phyloP scores from a whole-genome alignment of 2,113 vertebrate genomes.

The Pycnonotus jocosus region DNA sequence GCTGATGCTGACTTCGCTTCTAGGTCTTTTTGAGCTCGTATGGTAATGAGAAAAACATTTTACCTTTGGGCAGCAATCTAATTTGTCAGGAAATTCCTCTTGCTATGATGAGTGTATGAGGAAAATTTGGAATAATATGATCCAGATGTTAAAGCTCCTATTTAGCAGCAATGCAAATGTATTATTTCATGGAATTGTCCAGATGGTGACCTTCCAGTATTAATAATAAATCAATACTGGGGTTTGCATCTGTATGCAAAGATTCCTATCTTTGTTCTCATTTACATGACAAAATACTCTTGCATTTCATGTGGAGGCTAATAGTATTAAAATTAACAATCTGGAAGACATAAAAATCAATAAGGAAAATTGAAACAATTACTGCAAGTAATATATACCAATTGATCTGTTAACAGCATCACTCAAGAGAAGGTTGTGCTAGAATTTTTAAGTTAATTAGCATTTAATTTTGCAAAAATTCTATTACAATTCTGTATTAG shows the following conservation, averaged over 20 bases:
- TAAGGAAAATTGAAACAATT: not conserved
- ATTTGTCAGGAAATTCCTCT: slow-evolving; percentile 72
- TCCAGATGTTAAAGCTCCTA: slow-evolving; percentile 63
- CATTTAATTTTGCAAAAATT: not conserved
- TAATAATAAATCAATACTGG: slow-evolving; percentile 43
- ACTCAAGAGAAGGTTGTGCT: not conserved
- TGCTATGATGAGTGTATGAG: slow-evolving; percentile 58
- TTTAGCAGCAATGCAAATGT: slow-evolving; percentile 47
- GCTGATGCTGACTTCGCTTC: slow-evolving; percentile 41
- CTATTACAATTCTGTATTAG: not conserved
- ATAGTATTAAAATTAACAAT: slow-evolving; percentile 42
- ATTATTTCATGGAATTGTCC: slow-evolving; percentile 48
- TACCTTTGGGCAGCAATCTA: slow-evolving; percentile 67
- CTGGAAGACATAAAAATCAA: not conserved
- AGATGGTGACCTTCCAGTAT: slow-evolving; percentile 67
- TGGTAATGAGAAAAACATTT: slow-evolving; percentile 55
- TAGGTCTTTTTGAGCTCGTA: slow-evolving; percentile 29
- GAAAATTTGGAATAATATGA: slow-evolving; percentile 58
- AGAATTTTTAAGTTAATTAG: not conserved
- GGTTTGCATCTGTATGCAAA: not conserved
- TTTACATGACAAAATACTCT: slow-evolving; percentile 1
- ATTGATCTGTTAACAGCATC: not conserved
- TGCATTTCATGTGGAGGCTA: slow-evolving; percentile 19
- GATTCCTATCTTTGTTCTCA: not conserved
- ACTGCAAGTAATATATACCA: not conserved